Conservation (phyloP, 2,113 vertebrate species). For the Misgurnus anguillicaudatus region DNA sequence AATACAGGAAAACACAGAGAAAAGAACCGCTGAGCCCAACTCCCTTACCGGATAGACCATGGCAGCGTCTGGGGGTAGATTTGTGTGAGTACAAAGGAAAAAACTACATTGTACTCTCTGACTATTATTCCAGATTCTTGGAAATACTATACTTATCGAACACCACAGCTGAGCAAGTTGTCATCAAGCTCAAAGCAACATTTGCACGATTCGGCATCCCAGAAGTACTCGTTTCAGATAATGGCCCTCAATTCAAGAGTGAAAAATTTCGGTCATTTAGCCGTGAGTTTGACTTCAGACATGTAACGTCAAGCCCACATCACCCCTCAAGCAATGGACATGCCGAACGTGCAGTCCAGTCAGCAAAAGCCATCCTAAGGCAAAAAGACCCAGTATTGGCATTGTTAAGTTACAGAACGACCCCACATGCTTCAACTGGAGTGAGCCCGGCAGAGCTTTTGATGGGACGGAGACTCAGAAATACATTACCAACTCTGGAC, state of each 20-base stretch:
- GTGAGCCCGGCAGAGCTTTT: conserved; percentile 31
- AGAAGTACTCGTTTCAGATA: conserved; percentile 29
- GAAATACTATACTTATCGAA: conserved; percentile 32
- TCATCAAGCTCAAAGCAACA: conserved; percentile 26
- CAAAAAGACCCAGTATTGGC: conserved; percentile 53
- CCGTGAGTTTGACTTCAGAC: conserved; percentile 7
- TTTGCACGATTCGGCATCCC: conserved; percentile 28
- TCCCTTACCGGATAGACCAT: neutral
- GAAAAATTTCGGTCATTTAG: conserved; percentile 7
- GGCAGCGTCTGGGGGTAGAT: conserved; percentile 27
- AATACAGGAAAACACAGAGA: no score
- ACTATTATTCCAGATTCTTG: conserved; percentile 36
- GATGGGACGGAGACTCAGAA: conserved; percentile 9
- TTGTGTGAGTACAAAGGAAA: conserved; percentile 35
- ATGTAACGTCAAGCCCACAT: conserved; percentile 15
- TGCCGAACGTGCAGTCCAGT: conserved; percentile 27
- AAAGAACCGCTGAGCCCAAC: neutral
- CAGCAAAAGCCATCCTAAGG: conserved; percentile 31
- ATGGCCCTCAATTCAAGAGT: conserved; percentile 26
- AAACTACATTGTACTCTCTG: conserved; percentile 17
- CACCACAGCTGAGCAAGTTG: conserved; percentile 28
- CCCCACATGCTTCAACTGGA: conserved; percentile 32
- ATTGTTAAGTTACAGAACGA: conserved; percentile 39
- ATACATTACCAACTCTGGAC: neutral
- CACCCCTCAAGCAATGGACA: conserved; percentile 23